Conservation (phyloP, 2,888 invertebrate genomes). For the Chrysolina americana region DNA sequence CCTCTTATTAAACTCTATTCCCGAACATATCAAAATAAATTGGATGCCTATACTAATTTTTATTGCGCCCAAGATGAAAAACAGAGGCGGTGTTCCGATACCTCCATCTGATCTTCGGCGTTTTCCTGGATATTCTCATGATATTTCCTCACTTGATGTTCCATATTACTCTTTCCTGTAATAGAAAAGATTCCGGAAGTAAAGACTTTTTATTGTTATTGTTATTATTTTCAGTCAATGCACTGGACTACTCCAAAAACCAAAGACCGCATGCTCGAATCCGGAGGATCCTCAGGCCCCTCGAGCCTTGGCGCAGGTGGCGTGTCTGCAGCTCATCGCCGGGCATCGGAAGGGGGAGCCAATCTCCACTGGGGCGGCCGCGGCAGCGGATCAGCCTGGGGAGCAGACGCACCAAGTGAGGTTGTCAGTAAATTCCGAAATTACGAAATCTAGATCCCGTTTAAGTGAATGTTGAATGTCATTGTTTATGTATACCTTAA, state of each 20-base stretch:
- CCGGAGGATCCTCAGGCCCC: constrained; percentile 74
- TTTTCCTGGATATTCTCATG: too few species aligned
- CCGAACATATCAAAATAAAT: too few species aligned
- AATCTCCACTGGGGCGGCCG: constrained; percentile 78
- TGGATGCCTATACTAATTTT: too few species aligned
- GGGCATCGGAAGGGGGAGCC: constrained; percentile 91
- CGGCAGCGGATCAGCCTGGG: constrained; percentile 73
- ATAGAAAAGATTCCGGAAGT: too few species aligned
- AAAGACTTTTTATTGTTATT: neutral
- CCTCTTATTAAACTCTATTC: too few species aligned
- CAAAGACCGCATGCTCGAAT: constrained; percentile 88
- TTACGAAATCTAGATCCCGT: constrained; percentile 85
- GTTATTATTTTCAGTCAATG: constrained; percentile 84
- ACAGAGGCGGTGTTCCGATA: too few species aligned
- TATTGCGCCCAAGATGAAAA: too few species aligned
- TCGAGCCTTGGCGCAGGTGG: constrained; percentile 72
- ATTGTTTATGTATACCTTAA: constrained; percentile 26
- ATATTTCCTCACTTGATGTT: too few species aligned
- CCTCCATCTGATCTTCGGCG: too few species aligned
- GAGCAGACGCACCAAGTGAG: constrained; percentile 84
- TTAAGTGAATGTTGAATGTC: constrained; percentile 30
- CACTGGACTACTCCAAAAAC: constrained; percentile 94
- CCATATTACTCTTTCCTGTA: too few species aligned
- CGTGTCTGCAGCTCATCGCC: constrained; percentile 75
- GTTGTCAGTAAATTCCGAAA: constrained; percentile 91